Evolutionary conservation across 1,140 invertebrate species (phyloP).

Genomic region (Lerema accius): DNA sequence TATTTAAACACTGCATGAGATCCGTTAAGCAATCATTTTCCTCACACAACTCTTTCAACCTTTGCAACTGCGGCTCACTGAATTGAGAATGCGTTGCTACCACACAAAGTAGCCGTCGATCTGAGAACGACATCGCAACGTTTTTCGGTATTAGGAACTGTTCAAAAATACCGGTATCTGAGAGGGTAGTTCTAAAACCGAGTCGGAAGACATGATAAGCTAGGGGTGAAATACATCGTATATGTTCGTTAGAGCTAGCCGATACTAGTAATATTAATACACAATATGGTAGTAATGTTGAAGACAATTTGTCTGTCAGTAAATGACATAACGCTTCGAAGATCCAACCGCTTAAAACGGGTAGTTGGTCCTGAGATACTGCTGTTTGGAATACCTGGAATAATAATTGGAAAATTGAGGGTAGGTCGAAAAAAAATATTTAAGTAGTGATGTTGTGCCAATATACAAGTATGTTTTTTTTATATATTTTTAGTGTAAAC

Average conservation of each 20-base stretch:
- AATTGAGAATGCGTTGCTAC: conserved; percentile 71
- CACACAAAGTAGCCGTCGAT: conserved; percentile 74
- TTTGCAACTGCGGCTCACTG: conserved; percentile 61
- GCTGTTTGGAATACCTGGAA: conserved; percentile 79
- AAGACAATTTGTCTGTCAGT: conserved; percentile 64
- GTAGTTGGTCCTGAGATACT: conserved; percentile 69
- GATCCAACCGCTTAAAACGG: conserved; percentile 77
- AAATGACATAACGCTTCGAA: conserved; percentile 77
- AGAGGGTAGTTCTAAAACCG: conserved; percentile 50
- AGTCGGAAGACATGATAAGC: conserved; percentile 54
- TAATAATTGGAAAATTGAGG: conserved; percentile 10
- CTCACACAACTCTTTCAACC: conserved; percentile 69
- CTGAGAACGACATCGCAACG: conserved; percentile 59
- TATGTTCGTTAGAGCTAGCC: conserved; percentile 63
- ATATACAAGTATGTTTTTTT: no score
- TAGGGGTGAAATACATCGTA: conserved; percentile 55
- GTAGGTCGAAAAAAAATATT: no score
- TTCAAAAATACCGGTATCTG: conserved; percentile 50
- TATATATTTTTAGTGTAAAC: no score
- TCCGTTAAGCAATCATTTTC: conserved; percentile 61
- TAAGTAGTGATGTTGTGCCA: no score
- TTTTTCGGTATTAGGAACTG: conserved; percentile 40
- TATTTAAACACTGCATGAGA: conserved; percentile 58
- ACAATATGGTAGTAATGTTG: conserved; percentile 59
- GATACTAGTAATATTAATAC: conserved; percentile 66